Base-by-base conservation (phyloP, 2,797 vertebrate genomes). In the Squalus acanthias region DNA sequence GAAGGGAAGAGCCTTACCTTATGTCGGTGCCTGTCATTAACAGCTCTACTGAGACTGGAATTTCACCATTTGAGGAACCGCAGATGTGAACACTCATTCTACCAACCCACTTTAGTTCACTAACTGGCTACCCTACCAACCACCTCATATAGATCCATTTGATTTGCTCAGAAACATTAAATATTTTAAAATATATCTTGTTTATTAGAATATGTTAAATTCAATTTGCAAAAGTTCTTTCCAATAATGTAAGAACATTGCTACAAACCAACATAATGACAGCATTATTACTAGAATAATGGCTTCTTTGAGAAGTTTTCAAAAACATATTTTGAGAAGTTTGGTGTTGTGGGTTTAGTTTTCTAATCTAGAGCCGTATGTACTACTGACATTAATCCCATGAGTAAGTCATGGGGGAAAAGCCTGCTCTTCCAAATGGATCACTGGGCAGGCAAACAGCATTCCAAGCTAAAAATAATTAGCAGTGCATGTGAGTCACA, bases 391-490 rank as follows among this genome's bases (percentile, higher is more conserved):
- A 95, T 95, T 3, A 95, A 95, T 72, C 94, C 69, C 46, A 74
- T 74, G 94, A 74, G 46, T 72, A 72, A 74, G 67, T 95, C 69
- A 72, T 70, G 94, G 94, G 63, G 22, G 67, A 74, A 29, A 74
- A 72, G 67, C 39, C 46, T 70, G 50, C 46, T 53, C 46, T 95
- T 53, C 46, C 94, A 95, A 53, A 13, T 72, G 88, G 53, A 60
- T 69, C 57, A 33, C 17, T 39, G 50, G 33, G 67, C 96, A 92
- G n/a, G 50, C 87, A 93, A 72, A 50, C 46, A 74, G 85, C 70
- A 72, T 96, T 76, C 96, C 87, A 74, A 91, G 12, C 96, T 96
- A 96, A 74, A 96, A 92, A 92, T 96, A 96, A 89, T 76, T 72
- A 96, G 50, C 67, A 92, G 96, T 60, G 39, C 50, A 92, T 89